phyloP scores from a whole-genome alignment of 2,797 vertebrate species.

The Gymnocypris eckloni region DNA sequence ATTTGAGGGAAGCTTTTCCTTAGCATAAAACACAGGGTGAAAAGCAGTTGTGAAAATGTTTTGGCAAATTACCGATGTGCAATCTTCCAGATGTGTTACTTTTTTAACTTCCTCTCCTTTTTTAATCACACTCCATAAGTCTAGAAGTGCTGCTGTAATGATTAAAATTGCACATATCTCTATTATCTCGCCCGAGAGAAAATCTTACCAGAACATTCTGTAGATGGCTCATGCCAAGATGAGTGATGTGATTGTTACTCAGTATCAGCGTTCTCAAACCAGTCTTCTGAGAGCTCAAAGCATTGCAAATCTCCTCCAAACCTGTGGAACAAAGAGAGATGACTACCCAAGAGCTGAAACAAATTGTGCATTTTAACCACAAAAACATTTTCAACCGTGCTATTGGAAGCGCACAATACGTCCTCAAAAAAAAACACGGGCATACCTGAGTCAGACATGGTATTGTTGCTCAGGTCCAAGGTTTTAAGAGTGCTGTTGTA shows the following conservation, averaged over 20 bases:
- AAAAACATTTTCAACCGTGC: background rate
- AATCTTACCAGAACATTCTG: slow-evolving; percentile 75
- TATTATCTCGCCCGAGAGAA: slow-evolving; percentile 38
- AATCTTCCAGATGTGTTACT: slow-evolving; percentile 26
- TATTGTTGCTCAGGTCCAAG: slow-evolving; percentile 77
- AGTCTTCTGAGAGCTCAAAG: slow-evolving; percentile 69
- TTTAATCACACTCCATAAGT: slow-evolving; percentile 17
- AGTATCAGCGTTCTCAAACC: slow-evolving; percentile 75
- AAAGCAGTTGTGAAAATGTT: slow-evolving; percentile 20
- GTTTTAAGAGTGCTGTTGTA: slow-evolving; percentile 73
- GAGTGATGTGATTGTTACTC: slow-evolving; percentile 78
- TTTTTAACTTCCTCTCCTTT: slow-evolving; percentile 23
- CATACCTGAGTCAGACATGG: slow-evolving; percentile 73
- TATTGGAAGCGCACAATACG: background rate
- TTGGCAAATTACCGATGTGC: background rate
- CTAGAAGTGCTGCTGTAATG: slow-evolving; percentile 40
- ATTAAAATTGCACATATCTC: slow-evolving; percentile 46
- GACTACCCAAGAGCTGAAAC: slow-evolving; percentile 17
- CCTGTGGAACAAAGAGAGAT: slow-evolving; percentile 65
- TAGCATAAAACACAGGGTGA: slow-evolving; percentile 16
- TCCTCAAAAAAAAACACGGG: background rate
- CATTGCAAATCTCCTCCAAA: slow-evolving; percentile 80
- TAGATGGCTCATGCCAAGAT: slow-evolving; percentile 73
- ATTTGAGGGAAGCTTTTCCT: background rate
- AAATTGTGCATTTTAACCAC: slow-evolving; percentile 25